These are phyloP conservation scores for Spisula subtruncata DNA, from an alignment of 2,888 invertebrate species.

Conservation along the genomic window DNA sequence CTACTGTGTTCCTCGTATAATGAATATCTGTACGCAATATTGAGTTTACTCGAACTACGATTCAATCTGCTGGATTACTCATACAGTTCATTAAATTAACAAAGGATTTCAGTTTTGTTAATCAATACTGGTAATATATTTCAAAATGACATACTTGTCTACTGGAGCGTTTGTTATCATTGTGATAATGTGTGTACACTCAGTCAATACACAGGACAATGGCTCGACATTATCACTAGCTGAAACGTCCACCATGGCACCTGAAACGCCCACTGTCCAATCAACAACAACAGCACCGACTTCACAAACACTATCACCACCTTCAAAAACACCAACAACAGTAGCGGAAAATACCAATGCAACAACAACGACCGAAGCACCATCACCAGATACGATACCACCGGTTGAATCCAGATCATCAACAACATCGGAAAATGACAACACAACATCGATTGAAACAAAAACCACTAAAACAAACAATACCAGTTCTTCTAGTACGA, in stretches of 20 bases:
- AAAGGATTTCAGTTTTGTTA: background rate
- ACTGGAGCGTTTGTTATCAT: background rate
- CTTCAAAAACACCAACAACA: constrained; percentile 1
- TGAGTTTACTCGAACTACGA: no score
- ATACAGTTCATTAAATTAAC: no score
- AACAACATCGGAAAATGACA: background rate
- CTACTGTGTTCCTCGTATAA: no score
- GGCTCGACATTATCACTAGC: background rate
- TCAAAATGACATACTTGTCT: background rate
- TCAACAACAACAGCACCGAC: background rate
- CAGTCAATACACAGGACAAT: background rate
- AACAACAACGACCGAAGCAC: background rate
- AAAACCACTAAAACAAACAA: background rate
- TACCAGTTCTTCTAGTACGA: no score
- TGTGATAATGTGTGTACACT: background rate
- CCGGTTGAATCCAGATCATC: no score
- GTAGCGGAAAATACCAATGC: background rate
- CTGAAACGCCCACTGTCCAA: background rate
- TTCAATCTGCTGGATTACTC: no score
- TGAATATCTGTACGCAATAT: no score
- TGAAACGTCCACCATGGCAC: background rate
- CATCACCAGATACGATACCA: background rate
- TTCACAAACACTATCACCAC: background rate
- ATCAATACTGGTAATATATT: background rate
- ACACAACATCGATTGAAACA: background rate